A percentile compares a stretch with the other conserved stretches of the same genome.
Evolutionary conservation across 2,113 vertebrate species (phyloP).

Genomic region (Alligator mississippiensis): DNA sequence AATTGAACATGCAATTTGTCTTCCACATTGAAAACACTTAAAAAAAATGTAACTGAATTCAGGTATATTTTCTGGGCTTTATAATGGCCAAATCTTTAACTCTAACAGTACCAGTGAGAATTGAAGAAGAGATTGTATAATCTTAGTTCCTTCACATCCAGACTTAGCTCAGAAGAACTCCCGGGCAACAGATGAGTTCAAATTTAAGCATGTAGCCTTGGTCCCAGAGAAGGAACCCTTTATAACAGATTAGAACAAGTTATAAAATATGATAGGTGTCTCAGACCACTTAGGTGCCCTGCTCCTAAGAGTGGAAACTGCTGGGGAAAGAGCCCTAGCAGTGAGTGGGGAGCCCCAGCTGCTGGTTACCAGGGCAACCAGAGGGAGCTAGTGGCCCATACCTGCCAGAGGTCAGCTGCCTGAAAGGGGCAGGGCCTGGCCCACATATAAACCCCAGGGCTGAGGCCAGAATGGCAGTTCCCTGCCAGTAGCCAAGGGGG

Average conservation of each 20-base stretch:
- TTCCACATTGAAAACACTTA: constrained; percentile 50
- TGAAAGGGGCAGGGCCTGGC: too few relatives aligned
- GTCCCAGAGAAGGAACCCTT: constrained; percentile 34
- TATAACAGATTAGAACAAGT: constrained; percentile 59
- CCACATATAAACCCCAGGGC: too few relatives aligned
- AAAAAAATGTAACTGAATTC: constrained; percentile 35
- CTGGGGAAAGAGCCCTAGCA: too few relatives aligned
- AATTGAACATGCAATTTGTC: constrained; percentile 68
- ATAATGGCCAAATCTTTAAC: constrained; percentile 3
- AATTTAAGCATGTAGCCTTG: constrained; percentile 34
- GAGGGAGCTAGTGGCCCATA: too few relatives aligned
- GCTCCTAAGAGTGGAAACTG: too few relatives aligned
- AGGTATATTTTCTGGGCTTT: constrained; percentile 48
- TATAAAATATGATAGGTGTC: constrained; percentile 14
- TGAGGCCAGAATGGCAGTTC: too few relatives aligned
- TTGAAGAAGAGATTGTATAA: constrained; percentile 41
- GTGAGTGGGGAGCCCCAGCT: too few relatives aligned
- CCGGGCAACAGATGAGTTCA: constrained; percentile 47
- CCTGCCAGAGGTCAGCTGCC: too few relatives aligned
- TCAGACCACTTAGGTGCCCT: too few relatives aligned
- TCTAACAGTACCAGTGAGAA: constrained; percentile 23
- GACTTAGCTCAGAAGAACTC: constrained; percentile 48
- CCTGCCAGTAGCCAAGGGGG: too few relatives aligned
- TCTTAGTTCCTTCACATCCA: constrained; percentile 42
- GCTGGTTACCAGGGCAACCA: too few relatives aligned